Evolutionary conservation across 2,888 invertebrate genomes (phyloP).

Genomic region (Reticulitermes lucifugus): DNA sequence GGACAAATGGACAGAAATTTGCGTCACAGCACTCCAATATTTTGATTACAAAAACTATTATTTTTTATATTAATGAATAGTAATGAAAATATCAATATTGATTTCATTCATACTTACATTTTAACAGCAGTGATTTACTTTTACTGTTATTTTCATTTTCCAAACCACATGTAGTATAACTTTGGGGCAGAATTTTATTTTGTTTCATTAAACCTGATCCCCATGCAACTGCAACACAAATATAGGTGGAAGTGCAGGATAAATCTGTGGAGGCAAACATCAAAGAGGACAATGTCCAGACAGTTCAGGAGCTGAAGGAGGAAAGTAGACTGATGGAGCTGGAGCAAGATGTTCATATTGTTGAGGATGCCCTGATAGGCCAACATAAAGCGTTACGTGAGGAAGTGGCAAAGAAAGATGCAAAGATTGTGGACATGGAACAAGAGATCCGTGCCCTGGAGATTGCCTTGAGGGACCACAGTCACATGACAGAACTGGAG

Average conservation of each 20-base stretch:
- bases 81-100: not conserved
- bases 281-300: conserved; percentile 1
- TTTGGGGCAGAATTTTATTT: conserved; percentile 15
- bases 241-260: conserved; percentile 46
- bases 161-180: not conserved
- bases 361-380: conserved; percentile 66
- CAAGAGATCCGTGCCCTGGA: conserved; percentile 68
- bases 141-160: conserved; percentile 1
- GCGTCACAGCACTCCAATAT: conserved; percentile 40
- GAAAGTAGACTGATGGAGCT: conserved; percentile 66
- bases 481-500: conserved; percentile 70
- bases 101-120: conserved; percentile 26
- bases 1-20: conserved; percentile 36
- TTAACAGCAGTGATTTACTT: conserved; percentile 15
- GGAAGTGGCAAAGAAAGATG: conserved; percentile 67
- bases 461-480: conserved; percentile 68
- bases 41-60: conserved; percentile 44
- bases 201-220: conserved; percentile 26
- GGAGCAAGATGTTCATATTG: conserved; percentile 67
- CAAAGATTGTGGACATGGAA: conserved; percentile 69
- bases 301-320: conserved; percentile 16
- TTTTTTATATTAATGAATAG: not conserved
- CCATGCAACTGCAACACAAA: conserved; percentile 31
- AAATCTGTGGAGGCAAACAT: conserved; percentile 41
- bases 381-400: conserved; percentile 56